phyloP scores from a whole-genome alignment of 2,888 invertebrate species.

The Exocentrus adspersus region DNA sequence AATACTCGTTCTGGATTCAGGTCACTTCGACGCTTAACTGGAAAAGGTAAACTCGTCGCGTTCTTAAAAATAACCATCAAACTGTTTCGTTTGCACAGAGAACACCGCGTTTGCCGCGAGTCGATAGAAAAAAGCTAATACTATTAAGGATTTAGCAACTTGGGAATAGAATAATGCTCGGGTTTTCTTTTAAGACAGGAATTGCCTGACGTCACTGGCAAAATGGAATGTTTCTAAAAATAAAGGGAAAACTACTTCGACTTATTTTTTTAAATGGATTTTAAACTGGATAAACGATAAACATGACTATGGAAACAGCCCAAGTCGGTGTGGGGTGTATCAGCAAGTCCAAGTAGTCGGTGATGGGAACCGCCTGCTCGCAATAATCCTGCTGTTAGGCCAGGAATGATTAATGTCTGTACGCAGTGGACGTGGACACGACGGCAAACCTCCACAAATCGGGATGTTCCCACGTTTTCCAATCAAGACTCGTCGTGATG shows the following conservation, averaged over 20 bases:
- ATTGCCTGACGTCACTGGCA: too few relatives aligned
- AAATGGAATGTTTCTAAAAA: too few relatives aligned
- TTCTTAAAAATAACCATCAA: slow-evolving; percentile 8
- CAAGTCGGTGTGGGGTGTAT: neutral
- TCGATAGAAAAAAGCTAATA: too few relatives aligned
- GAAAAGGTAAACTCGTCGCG: slow-evolving; percentile 3
- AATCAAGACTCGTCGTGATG: neutral
- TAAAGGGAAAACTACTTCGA: too few relatives aligned
- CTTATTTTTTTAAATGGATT: too few relatives aligned
- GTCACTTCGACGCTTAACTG: neutral
- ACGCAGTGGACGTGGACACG: neutral
- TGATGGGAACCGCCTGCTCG: slow-evolving; percentile 11
- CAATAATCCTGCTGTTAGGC: slow-evolving; percentile 6
- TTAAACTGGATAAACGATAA: too few relatives aligned
- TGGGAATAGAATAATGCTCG: too few relatives aligned
- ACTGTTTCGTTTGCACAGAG: neutral
- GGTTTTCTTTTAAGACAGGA: too few relatives aligned
- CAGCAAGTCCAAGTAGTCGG: slow-evolving; percentile 16
- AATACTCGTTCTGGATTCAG: slow-evolving; percentile 22
- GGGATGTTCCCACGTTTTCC: neutral
- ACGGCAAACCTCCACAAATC: neutral
- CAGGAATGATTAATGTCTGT: slow-evolving; percentile 12
- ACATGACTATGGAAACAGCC: too few relatives aligned
- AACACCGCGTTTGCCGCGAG: neutral
- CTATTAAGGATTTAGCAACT: too few relatives aligned